A percentile compares a stretch with the other conserved stretches of the same genome.
Conservation (phyloP, 2,888 invertebrate genomes). For the Nineta flava region DNA sequence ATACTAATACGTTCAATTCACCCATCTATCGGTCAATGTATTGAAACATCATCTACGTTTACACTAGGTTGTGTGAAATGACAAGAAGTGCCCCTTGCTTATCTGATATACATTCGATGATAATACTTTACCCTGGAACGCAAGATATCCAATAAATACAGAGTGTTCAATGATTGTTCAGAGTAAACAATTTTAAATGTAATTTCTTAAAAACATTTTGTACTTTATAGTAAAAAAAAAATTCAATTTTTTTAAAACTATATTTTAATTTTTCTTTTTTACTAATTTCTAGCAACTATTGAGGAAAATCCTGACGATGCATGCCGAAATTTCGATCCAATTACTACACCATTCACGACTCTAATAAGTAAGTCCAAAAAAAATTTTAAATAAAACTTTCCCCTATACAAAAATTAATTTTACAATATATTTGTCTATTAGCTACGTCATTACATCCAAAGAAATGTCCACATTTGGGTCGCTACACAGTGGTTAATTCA, state of each 20-base stretch:
- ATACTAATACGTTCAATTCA: too few species aligned
- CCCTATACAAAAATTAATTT: neutral
- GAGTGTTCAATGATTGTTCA: too few species aligned
- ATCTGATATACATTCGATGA: too few species aligned
- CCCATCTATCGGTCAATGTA: too few species aligned
- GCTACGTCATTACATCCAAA: conserved; percentile 43
- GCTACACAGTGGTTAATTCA: conserved; percentile 41
- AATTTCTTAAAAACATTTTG: too few species aligned
- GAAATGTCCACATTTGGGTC: conserved; percentile 52
- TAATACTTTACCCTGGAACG: too few species aligned
- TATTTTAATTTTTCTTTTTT: neutral
- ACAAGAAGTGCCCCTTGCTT: too few species aligned
- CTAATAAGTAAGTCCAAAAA: conserved; percentile 48
- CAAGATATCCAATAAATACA: too few species aligned
- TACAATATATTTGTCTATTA: conserved; percentile 22
- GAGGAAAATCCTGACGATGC: conserved; percentile 49
- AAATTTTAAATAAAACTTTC: conserved; percentile 4
- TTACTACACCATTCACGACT: conserved; percentile 39
- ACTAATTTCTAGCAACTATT: conserved; percentile 22
- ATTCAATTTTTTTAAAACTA: neutral
- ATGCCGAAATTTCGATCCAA: conserved; percentile 38
- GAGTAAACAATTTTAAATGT: too few species aligned
- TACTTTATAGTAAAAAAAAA: too few species aligned
- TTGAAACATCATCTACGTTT: too few species aligned
- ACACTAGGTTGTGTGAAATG: too few species aligned